Evolutionary conservation across 2,888 invertebrate species (phyloP), one percentile per base, ranked within the genome.

Genomic region (Trissoscelio sp.): DNA sequence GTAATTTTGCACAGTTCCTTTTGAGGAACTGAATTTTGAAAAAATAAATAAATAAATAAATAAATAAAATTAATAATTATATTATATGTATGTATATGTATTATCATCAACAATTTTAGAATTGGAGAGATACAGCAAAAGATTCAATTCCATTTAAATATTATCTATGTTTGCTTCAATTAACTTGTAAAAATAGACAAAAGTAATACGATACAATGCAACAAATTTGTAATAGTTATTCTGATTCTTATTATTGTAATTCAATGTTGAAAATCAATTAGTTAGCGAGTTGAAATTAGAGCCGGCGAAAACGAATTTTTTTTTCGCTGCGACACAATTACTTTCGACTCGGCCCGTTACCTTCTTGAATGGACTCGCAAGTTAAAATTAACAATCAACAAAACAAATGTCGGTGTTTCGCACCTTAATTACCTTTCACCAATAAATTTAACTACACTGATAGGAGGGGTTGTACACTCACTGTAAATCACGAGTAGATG

Each of bases 401-500:
- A 24, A 51, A 44, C 3, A 39, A 51, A 24, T 51, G n/a, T 12
- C 24, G 16, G 53, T 31, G 31, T 53, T 53, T 31, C 31, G 31
- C 28, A 7, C 28, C 53, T 53, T 53, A 53, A 53, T 53, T 53
- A 20, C 31, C 6, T 28, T 53, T 53, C 28, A 31, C 53, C 14
- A 28, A 31, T 53, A 18, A 53, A 31, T 53, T 53, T 16, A 53
- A 53, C 31, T 44, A 18, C 44, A 44, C 18, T 18, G 18, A 44
- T 44, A 44, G 18, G 44, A 44, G 60, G 42, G 60, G 28, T 11
- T 60, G 39, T 16, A 28, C 42, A 60, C 22, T 39, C 12, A 39
- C 39, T 37, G 39, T 58, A 58, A 58, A 58, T 58, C 58, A 58
- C 24, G 18, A 39, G 58, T 24, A 58, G 22, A 39, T 20, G 28